These are phyloP conservation scores for Ibidorhyncha struthersii DNA, from an alignment of 2,113 vertebrate genomes.

Conservation along the genomic window DNA sequence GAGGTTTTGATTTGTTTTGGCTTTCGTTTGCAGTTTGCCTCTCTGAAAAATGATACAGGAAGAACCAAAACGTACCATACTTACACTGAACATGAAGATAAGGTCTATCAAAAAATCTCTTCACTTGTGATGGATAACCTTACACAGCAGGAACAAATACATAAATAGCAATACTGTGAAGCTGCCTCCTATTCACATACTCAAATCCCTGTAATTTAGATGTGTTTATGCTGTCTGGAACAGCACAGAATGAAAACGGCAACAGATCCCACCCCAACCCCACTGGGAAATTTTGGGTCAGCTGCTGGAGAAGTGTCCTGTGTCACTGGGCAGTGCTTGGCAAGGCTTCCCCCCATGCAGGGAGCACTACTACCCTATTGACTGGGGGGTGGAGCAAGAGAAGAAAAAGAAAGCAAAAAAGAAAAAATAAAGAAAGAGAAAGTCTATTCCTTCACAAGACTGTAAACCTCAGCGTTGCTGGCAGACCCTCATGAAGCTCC, in stretches of 20 bases:
- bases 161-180: constrained; percentile 7
- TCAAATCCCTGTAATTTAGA: neutral
- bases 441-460: neutral
- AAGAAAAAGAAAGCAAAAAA: neutral
- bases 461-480: neutral
- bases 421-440: neutral
- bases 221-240: neutral
- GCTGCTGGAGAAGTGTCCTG: neutral
- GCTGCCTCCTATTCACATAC: neutral
- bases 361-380: neutral
- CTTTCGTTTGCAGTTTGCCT: constrained; percentile 49
- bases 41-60: constrained; percentile 61
- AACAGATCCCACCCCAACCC: neutral
- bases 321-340: neutral
- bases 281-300: neutral
- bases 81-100: constrained; percentile 44
- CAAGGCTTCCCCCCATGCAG: neutral
- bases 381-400: neutral
- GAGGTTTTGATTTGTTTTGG: constrained; percentile 51
- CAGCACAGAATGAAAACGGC: neutral
- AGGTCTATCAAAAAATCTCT: constrained; percentile 33
- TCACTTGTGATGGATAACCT: constrained; percentile 23
- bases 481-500: neutral
- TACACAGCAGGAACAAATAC: neutral
- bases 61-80: neutral